These are phyloP conservation scores for Sebastes melanostomus DNA, from an alignment of 2,797 vertebrate species.

Conservation along the genomic window DNA sequence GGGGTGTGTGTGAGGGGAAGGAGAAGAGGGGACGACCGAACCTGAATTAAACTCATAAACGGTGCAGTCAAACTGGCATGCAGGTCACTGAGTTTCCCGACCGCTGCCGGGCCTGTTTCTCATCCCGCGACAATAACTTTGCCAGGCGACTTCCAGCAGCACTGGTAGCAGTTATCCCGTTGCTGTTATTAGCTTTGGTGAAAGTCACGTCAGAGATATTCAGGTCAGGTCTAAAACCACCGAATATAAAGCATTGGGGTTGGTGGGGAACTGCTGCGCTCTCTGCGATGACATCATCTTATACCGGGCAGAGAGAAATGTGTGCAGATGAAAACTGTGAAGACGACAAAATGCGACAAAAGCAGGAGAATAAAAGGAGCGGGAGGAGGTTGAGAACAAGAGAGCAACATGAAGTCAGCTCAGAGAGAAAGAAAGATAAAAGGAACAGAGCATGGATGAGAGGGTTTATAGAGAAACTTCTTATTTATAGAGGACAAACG, in stretches of 20 bases:
- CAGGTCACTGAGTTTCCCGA: conserved; percentile 72
- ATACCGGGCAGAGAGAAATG: conserved; percentile 1
- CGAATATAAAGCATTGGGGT: conserved; percentile 60
- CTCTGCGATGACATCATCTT: conserved; percentile 64
- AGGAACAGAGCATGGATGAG: conserved; percentile 1
- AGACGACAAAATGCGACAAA: conserved; percentile 10
- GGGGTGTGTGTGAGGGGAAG: conserved; percentile 19
- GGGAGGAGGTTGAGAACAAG: not conserved
- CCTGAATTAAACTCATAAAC: conserved; percentile 71
- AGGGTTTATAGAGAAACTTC: conserved; percentile 26
- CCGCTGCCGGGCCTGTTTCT: conserved; percentile 71
- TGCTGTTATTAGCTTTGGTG: conserved; percentile 75
- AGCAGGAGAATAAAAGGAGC: not conserved
- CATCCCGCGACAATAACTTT: conserved; percentile 71
- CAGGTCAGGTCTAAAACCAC: conserved; percentile 72
- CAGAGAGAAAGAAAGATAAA: conserved; percentile 16
- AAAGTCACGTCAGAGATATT: conserved; percentile 79
- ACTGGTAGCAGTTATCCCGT: conserved; percentile 67
- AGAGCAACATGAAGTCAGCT: not conserved
- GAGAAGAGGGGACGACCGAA: conserved; percentile 38
- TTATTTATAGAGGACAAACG: conserved; percentile 55
- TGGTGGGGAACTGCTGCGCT: conserved; percentile 44
- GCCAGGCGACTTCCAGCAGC: conserved; percentile 71
- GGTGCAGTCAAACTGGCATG: conserved; percentile 69
- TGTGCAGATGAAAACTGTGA: conserved; percentile 23